Percentiles rank a stretch among this genome's conserved stretches.
Conservation (phyloP, 2,797 vertebrate genomes). For the Allobates femoralis region DNA sequence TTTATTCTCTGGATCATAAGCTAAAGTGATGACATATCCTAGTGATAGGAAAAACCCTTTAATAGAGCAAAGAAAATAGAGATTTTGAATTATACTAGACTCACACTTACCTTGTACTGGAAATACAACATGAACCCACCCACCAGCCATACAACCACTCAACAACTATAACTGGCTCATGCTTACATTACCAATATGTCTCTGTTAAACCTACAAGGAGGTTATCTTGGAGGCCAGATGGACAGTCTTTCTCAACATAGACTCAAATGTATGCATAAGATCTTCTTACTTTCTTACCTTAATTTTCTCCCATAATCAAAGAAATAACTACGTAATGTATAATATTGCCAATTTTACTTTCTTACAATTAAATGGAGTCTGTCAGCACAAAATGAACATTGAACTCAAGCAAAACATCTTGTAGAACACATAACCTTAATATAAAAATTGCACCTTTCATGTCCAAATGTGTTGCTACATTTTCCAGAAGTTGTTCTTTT, state of each 20-base stretch:
- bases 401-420: no score
- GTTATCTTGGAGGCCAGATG: not conserved
- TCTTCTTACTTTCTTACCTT: not conserved
- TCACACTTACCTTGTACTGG: constrained; percentile 1
- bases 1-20: not conserved
- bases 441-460: no score
- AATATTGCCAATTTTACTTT: not conserved
- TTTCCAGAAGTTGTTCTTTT: no score
- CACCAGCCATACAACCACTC: not conserved
- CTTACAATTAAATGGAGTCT: not conserved
- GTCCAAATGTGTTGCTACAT: no score
- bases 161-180: not conserved
- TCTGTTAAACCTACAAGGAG: not conserved
- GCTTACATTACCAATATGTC: not conserved
- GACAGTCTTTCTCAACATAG: not conserved
- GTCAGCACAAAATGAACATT: no score
- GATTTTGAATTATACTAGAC: not conserved
- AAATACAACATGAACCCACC: not conserved
- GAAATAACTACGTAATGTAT: not conserved
- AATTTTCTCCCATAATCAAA: not conserved
- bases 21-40: not conserved
- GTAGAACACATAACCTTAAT: no score
- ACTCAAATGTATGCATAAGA: not conserved
- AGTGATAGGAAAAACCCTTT: not conserved
- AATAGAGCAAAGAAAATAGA: not conserved